Percentiles rank a stretch among this genome's conserved stretches.
Conservation (phyloP, 2,797 vertebrate species). For the Glossophaga mutica region DNA sequence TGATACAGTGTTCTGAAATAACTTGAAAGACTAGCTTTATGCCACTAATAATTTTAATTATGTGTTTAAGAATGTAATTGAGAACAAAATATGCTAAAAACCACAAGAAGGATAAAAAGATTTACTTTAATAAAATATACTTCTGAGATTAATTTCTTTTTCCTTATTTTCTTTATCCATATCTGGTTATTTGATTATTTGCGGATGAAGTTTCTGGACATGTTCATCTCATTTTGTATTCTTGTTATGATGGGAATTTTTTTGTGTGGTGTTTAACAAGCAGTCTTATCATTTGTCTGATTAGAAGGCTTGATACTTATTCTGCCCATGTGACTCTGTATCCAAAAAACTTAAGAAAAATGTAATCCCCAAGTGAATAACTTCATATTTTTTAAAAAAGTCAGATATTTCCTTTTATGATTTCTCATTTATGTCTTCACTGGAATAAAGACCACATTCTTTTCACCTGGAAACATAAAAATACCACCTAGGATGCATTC, state of each 20-base stretch:
- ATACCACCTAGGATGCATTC: neutral
- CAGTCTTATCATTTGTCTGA: neutral
- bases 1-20: neutral
- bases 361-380: neutral
- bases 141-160: neutral
- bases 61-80: neutral
- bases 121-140: neutral
- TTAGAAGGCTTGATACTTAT: neutral
- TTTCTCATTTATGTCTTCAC: neutral
- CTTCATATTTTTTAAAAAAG: neutral
- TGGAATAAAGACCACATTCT: constrained; percentile 23
- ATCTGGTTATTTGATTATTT: neutral
- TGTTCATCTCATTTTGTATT: neutral
- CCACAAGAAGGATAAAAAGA: neutral
- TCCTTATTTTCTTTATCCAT: neutral
- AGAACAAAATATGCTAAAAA: constrained; percentile 27
- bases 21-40: neutral
- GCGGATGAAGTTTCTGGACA: neutral
- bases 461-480: constrained; percentile 33
- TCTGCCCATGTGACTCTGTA: neutral
- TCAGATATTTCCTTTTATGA: neutral
- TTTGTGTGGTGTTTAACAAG: neutral
- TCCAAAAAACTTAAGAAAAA: neutral
- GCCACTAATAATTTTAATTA: neutral
- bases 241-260: neutral